phyloP scores from a whole-genome alignment of 2,797 vertebrate genomes.

The Enteromius anoplus region DNA sequence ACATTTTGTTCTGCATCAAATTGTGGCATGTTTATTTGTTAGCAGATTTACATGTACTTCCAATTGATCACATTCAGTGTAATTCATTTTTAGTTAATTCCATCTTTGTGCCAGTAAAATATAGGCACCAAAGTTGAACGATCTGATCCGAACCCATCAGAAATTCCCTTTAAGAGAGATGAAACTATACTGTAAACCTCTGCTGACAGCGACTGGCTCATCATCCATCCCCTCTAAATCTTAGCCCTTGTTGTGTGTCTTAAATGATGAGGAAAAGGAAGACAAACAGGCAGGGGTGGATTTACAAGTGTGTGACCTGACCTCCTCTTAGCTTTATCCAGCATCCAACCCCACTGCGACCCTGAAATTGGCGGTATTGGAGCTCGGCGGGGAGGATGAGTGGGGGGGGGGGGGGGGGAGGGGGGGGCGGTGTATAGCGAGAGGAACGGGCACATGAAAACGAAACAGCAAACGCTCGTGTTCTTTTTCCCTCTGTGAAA shows the following conservation, averaged over 20 bases:
- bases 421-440: not conserved
- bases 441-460: conserved; percentile 46
- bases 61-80: not conserved
- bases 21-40: not conserved
- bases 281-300: conserved; percentile 64
- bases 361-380: conserved; percentile 75
- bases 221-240: conserved; percentile 67
- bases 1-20: not conserved
- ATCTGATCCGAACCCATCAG: not conserved
- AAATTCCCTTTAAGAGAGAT: conserved; percentile 40
- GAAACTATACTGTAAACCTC: conserved; percentile 42
- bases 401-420: not conserved
- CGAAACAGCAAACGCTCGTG: conserved; percentile 70
- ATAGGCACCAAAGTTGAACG: not conserved
- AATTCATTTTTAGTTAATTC: not conserved
- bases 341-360: conserved; percentile 72
- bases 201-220: conserved; percentile 31
- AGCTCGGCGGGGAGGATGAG: conserved; percentile 69
- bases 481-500: conserved; percentile 68
- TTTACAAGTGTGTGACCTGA: conserved; percentile 69
- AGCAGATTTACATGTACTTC: not conserved
- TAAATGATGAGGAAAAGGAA: conserved; percentile 72
- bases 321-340: conserved; percentile 73
- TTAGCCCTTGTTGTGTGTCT: conserved; percentile 66
- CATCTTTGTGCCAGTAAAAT: not conserved